Percentiles rank a stretch among this genome's conserved stretches.
phyloP scores from a whole-genome alignment of 2,113 vertebrate genomes.

The Cairina moschata region DNA sequence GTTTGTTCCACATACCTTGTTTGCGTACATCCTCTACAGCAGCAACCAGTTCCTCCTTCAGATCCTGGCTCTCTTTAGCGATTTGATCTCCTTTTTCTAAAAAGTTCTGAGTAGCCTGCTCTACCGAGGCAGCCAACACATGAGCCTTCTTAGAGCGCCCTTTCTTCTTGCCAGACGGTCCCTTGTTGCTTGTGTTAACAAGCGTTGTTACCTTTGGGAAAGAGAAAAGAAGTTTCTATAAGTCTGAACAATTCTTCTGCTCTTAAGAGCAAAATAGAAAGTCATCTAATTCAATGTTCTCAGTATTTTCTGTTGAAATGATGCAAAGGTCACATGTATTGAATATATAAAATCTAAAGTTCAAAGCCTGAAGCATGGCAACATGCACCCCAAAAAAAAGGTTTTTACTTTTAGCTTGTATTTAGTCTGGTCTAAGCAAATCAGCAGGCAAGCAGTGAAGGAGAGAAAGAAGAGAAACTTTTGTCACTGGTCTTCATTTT shows the following conservation, averaged over 20 bases:
- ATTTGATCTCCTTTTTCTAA: constrained; percentile 98
- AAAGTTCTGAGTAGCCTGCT: constrained; percentile 98
- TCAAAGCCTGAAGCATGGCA: not conserved
- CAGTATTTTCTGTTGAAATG: not conserved
- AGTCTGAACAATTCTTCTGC: not conserved
- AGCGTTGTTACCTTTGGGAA: constrained; percentile 91
- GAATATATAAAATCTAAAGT: not conserved
- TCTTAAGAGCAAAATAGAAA: not conserved
- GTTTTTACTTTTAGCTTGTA: not conserved
- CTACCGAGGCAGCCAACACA: constrained; percentile 95
- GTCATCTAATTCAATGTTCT: not conserved
- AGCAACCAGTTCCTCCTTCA: constrained; percentile 94
- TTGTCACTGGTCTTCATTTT: not conserved
- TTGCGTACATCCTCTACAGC: constrained; percentile 97
- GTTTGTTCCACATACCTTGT: constrained; percentile 82
- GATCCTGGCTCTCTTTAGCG: constrained; percentile 96
- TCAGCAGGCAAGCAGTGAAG: not conserved
- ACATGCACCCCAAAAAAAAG: not conserved
- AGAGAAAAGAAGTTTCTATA: not conserved
- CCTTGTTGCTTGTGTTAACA: constrained; percentile 98
- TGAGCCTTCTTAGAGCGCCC: constrained; percentile 99
- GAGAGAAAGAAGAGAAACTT: not conserved
- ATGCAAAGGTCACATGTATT: not conserved
- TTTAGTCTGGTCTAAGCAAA: not conserved
- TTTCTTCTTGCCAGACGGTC: constrained; percentile 97